Evolutionary conservation across 2,888 invertebrate genomes (phyloP).

Genomic region (Platerodrilus igneus): DNA sequence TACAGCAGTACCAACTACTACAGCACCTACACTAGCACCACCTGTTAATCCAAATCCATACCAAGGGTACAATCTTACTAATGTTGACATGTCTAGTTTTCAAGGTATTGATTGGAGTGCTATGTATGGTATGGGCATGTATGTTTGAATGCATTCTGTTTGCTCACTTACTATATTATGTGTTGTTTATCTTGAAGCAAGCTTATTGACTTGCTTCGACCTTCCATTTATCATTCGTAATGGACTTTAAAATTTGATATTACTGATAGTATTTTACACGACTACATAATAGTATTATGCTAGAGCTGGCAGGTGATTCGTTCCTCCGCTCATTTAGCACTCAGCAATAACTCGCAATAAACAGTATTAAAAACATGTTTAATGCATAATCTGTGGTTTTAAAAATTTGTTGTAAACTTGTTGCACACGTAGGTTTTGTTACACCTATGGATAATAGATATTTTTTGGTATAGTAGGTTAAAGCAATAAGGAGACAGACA

Average conservation of each 20-base stretch:
- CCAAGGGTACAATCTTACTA: conserved; percentile 76
- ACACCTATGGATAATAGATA: conserved; percentile 10
- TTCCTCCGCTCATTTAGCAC: conserved; percentile 46
- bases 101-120: conserved; percentile 88
- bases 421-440: conserved; percentile 13
- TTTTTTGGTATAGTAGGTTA: no score
- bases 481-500: no score
- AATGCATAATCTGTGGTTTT: conserved; percentile 21
- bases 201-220: no score
- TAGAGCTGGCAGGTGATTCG: conserved; percentile 35
- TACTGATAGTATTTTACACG: conserved; percentile 24
- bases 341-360: conserved; percentile 55
- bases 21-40: conserved; percentile 58
- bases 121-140: conserved; percentile 91
- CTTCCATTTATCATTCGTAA: conserved; percentile 44
- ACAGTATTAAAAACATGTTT: conserved; percentile 45
- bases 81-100: conserved; percentile 89
- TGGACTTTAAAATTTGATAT: conserved; percentile 38
- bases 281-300: conserved; percentile 35
- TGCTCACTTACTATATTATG: no score
- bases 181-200: no score
- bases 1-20: conserved; percentile 50
- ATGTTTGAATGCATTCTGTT: conserved; percentile 59
- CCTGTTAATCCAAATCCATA: conserved; percentile 67
- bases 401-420: conserved; percentile 17